Base-by-base conservation (phyloP, 2,797 vertebrate species). In the Rhodeus uyekii region DNA sequence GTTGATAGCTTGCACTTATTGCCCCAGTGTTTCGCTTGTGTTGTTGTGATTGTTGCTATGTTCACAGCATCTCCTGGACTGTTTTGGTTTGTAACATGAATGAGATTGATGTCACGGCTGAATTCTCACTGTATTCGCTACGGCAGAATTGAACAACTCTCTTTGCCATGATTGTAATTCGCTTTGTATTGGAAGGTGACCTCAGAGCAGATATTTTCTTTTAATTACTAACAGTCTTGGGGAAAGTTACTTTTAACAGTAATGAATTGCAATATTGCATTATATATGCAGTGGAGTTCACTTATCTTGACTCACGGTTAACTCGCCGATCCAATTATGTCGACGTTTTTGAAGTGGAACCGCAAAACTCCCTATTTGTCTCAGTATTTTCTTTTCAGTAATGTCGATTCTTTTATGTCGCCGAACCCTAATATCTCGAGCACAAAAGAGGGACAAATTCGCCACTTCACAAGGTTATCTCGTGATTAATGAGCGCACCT, bases 1-100 rank as follows among this genome's bases (percentile, higher is more conserved):
- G 88, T 88, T 92, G 94, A 94, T 95, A 93, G 93, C 95, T 94
- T 95, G 94, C 94, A 86, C 86, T 87, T 87, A 83, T 86, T 83
- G 76, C 76, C 77, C 82, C 67, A 67, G 81, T 86, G 79, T 73
- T 80, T 82, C n/a, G 65, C 24, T 80, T 58, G 73, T 84, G 83
- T 77, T 76, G 68, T 76, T 83, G 84, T 81, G 53, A 83, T 83
- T 87, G 75, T 89, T 91, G 87, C 86, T 84, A 82, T 91, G 92
- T 91, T 88, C 90, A 87, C 89, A 90, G 91, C 92, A 90, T 90
- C 92, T 93, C 88, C 89, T 87, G 84, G 91, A 90, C 90, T 92
- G 90, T 93, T 92, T 93, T 79, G 61, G 50, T 82, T 90, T 86
- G 89, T 88, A 91, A 83, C 85, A 76, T 89, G 87, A 87, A 88